phyloP scores from a whole-genome alignment of 2,888 invertebrate genomes.

The Erpobdella octoculata region DNA sequence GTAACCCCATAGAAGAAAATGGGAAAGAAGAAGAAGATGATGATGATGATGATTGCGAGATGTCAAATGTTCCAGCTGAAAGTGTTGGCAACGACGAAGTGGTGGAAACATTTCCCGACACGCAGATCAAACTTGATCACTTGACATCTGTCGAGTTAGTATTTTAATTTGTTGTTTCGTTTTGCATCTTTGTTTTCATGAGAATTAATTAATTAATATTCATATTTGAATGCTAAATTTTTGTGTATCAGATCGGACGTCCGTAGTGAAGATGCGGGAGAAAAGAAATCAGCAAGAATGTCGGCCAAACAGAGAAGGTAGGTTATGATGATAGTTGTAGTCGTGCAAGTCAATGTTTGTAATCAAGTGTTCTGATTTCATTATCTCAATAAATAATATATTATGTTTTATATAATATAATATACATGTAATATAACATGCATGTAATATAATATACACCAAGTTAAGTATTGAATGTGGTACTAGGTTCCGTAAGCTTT shows the following conservation, averaged over 20 bases:
- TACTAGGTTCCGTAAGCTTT: too few relatives aligned
- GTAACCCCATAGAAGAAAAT: slow-evolving; percentile 37
- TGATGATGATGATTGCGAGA: slow-evolving; percentile 56
- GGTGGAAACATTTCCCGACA: slow-evolving; percentile 46
- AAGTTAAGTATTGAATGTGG: too few relatives aligned
- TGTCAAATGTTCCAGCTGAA: slow-evolving; percentile 54
- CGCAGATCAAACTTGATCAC: not conserved
- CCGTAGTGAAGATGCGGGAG: not conserved
- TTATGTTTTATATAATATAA: not conserved
- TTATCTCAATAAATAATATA: too few relatives aligned
- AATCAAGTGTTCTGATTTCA: too few relatives aligned
- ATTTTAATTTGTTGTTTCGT: not conserved
- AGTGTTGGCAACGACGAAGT: slow-evolving; percentile 47
- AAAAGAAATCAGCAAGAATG: slow-evolving; percentile 36
- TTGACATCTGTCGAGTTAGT: not conserved
- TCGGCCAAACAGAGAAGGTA: slow-evolving; percentile 49
- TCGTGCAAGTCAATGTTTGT: too few relatives aligned
- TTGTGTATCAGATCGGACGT: too few relatives aligned
- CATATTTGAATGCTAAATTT: too few relatives aligned
- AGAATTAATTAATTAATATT: too few relatives aligned
- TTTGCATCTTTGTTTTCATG: not conserved
- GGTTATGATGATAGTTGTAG: slow-evolving; percentile 9
- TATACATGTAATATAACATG: too few relatives aligned
- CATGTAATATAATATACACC: too few relatives aligned
- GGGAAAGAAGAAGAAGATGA: slow-evolving; percentile 44